A percentile compares a stretch with the other conserved stretches of the same genome.
These are phyloP conservation scores for Alfaro cultratus DNA, from an alignment of 2,797 vertebrate genomes.

Conservation along the genomic window DNA sequence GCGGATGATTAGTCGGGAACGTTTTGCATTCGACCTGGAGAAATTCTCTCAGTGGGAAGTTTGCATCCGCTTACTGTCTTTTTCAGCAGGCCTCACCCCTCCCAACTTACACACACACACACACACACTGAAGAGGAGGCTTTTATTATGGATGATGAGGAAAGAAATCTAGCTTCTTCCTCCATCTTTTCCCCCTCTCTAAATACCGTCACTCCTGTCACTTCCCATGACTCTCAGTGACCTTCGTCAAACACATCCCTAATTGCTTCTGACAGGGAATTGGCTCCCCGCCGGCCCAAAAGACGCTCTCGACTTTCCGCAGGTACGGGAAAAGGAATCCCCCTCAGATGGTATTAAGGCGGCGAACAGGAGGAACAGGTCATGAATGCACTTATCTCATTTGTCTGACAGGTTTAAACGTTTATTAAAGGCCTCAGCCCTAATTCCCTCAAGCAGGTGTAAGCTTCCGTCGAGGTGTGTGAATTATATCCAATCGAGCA, in stretches of 20 bases:
- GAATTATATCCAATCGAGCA: slow-evolving; percentile 80
- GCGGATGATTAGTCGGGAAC: slow-evolving; percentile 98
- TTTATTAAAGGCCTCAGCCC: slow-evolving; percentile 79
- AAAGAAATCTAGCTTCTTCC: slow-evolving; percentile 45
- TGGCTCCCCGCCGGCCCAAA: slow-evolving; percentile 40
- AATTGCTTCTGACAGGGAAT: slow-evolving; percentile 85
- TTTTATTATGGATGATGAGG: slow-evolving; percentile 63
- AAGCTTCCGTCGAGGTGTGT: slow-evolving; percentile 83
- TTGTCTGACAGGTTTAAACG: slow-evolving; percentile 85
- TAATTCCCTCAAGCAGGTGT: slow-evolving; percentile 88
- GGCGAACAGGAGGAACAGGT: slow-evolving; percentile 72
- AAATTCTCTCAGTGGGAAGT: slow-evolving; percentile 99
- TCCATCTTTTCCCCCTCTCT: slow-evolving; percentile 56
- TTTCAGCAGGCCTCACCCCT: slow-evolving; percentile 51
- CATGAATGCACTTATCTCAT: slow-evolving; percentile 80
- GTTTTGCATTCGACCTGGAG: slow-evolving; percentile 99
- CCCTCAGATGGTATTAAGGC: slow-evolving; percentile 79
- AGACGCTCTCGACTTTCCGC: slow-evolving; percentile 36
- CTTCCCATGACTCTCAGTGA: slow-evolving; percentile 80
- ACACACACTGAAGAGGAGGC: slow-evolving; percentile 48
- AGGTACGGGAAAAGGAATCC: slow-evolving; percentile 66
- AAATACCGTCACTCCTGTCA: slow-evolving; percentile 86
- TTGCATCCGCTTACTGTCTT: slow-evolving; percentile 99
- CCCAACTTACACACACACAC: slow-evolving; percentile 42
- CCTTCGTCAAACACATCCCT: slow-evolving; percentile 85